Base-by-base conservation (phyloP, 2,113 vertebrate species). In the Otocyon megalotis region DNA sequence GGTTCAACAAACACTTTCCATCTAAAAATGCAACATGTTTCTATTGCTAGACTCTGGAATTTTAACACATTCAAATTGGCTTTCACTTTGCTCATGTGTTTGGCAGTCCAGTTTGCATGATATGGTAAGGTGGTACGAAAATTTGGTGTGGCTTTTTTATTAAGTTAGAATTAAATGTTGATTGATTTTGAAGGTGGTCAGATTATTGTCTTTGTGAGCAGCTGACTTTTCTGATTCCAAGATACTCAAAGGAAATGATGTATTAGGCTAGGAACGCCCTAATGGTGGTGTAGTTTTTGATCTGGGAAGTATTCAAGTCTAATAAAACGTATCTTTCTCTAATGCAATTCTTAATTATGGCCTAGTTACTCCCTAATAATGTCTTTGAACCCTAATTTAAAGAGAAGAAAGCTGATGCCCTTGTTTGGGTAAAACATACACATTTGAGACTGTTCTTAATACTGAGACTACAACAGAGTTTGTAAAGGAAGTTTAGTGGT, bases 321-420 rank as follows among this genome's bases (percentile, higher is more conserved):
- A 88, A 79, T 96, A 81, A 96, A 87, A 35, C 77, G 12, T 84
- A 28, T 77, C 74, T 83, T 90, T 92, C 53, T 90, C 10, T 92
- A 94, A 88, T 90, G 69, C 79, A 94, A 86, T 32, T 93, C 37
- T 88, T 97, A 93, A 94, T 97, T 96, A 88, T 95, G 93, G 13
- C 58, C 76, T 77, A 93, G 30, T 92, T 92, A 48, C 32, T 86
- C 88, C 22, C 22, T 85, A 77, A 79, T 37, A 90, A 32, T 88
- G 20, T 90, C 56, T 93, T 85, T 90, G 56, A 74, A 67, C 15
- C 54, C 80, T 94, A 96, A 97, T 97, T 96, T 96, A 96, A 95
- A 89, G 95, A 92, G 81, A 96, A 63, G 32, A 74, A 24, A 94
- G 30, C 35, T 72, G 54, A 35, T 96, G 24, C 48, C 58, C 4